phyloP scores from a whole-genome alignment of 92 coral and sea anemone genomes.

The Epizoanthus rinbou region DNA sequence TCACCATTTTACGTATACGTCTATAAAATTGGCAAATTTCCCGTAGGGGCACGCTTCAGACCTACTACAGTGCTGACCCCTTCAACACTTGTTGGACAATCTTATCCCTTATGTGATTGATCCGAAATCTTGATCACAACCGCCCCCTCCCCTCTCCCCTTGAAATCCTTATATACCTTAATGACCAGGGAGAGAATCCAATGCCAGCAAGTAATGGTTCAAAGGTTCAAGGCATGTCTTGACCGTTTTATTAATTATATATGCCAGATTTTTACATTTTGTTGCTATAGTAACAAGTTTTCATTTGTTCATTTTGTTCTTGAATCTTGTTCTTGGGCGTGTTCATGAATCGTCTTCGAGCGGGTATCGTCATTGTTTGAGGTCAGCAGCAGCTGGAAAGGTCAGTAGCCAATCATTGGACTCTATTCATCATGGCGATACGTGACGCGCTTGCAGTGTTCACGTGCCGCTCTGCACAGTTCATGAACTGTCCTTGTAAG shows the following conservation, averaged over 20 bases:
- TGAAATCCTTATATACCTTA: no score
- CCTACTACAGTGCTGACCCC: no score
- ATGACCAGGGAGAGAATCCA: no score
- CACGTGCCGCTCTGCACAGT: conserved; percentile 55
- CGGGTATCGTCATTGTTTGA: not conserved
- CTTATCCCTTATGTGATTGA: no score
- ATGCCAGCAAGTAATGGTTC: no score
- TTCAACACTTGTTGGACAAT: no score
- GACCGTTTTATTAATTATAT: not conserved
- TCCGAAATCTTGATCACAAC: no score
- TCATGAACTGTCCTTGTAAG: conserved; percentile 44
- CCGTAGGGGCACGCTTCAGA: no score
- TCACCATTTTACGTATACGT: no score
- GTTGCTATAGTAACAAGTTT: conserved; percentile 14
- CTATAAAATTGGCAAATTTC: no score
- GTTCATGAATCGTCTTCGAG: not conserved
- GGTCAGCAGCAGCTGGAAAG: not conserved
- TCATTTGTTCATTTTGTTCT: not conserved
- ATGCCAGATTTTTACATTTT: not conserved
- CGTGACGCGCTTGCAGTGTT: conserved; percentile 47
- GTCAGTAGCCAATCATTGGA: not conserved
- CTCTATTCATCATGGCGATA: conserved; percentile 8
- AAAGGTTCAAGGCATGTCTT: not conserved
- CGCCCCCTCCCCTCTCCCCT: no score
- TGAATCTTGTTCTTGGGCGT: not conserved